These are phyloP conservation scores for Holothuria leucospilota DNA, from an alignment of 53 echinoderm and acorn worm species.

Conservation along the genomic window DNA sequence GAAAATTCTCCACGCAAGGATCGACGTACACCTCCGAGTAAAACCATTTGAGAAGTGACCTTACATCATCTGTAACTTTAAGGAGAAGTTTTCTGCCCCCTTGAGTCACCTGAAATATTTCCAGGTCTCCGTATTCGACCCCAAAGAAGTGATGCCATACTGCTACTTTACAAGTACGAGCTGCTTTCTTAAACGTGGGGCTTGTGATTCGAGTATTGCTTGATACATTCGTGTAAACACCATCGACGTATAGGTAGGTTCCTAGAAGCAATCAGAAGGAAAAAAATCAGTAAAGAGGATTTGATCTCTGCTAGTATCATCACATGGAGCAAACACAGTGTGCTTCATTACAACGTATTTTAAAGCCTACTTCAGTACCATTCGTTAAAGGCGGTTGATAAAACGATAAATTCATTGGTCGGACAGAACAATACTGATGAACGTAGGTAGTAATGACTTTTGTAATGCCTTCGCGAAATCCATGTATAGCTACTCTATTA, in stretches of 20 bases:
- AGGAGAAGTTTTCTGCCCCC: background rate
- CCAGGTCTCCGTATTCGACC: constrained; percentile 15
- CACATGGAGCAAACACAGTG: no score
- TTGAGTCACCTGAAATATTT: background rate
- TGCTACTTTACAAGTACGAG: background rate
- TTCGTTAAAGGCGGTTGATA: no score
- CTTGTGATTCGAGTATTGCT: background rate
- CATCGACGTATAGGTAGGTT: constrained; percentile 27
- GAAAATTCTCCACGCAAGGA: constrained; percentile 15
- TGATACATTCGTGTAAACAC: constrained; percentile 3
- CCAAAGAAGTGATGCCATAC: constrained; percentile 37
- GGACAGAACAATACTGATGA: no score
- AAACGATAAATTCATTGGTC: no score
- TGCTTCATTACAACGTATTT: no score
- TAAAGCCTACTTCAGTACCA: no score
- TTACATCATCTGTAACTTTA: background rate
- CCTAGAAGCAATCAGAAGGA: background rate
- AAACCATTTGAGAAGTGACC: background rate
- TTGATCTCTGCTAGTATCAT: no score
- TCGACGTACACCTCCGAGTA: constrained; percentile 15
- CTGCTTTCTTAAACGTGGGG: background rate
- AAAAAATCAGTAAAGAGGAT: background rate
- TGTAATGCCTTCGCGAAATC: no score
- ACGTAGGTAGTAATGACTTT: no score
- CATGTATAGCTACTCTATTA: no score